phyloP scores from a whole-genome alignment of 2,797 vertebrate genomes.

The Lagorchestes hirsutus region DNA sequence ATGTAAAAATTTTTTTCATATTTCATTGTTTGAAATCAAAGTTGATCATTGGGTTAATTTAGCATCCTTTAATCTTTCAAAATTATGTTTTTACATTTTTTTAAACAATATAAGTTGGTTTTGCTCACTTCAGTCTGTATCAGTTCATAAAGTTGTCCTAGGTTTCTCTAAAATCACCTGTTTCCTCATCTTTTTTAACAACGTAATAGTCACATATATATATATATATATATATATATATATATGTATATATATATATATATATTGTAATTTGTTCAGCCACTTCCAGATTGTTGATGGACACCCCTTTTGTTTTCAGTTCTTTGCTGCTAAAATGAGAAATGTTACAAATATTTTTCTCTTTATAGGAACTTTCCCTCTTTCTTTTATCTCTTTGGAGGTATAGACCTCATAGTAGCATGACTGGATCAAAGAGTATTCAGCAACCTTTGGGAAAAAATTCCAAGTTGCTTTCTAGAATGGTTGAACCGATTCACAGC shows the following conservation, averaged over 20 bases:
- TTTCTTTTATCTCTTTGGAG: not conserved
- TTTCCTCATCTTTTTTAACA: not conserved
- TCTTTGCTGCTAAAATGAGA: not conserved
- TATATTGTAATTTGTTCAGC: not conserved
- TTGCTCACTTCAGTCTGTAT: not conserved
- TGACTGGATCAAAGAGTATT: not conserved
- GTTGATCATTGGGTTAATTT: not conserved
- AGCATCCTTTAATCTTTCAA: not conserved
- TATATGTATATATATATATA: no score
- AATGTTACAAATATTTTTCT: not conserved
- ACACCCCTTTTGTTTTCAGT: not conserved
- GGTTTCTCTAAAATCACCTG: not conserved
- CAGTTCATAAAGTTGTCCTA: not conserved
- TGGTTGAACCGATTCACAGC: not conserved
- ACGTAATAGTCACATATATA: not conserved
- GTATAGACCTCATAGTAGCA: not conserved
- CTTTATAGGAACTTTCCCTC: not conserved
- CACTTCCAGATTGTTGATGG: not conserved
- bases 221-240: no score
- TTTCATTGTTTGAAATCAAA: not conserved
- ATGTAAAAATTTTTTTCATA: not conserved
- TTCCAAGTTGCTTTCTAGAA: not conserved
- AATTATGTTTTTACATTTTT: not conserved
- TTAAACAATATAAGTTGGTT: not conserved
- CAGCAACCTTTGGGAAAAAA: not conserved